Conservation (phyloP, 2,797 vertebrate species). For the Trachurus trachurus region DNA sequence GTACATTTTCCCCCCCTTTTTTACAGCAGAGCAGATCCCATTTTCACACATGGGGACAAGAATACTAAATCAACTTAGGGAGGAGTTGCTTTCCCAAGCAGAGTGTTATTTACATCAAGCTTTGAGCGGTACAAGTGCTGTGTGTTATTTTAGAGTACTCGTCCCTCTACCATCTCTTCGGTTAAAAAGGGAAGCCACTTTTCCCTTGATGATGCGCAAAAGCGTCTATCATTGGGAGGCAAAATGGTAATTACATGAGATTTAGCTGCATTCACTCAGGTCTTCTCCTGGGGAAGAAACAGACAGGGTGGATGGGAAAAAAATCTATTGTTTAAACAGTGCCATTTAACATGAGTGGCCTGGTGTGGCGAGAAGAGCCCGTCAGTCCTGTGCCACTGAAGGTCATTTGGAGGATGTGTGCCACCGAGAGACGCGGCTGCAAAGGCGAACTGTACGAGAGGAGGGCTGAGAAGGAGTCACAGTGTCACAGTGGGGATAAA, state of each 20-base stretch:
- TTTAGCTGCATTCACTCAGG: constrained; percentile 70
- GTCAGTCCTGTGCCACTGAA: constrained; percentile 68
- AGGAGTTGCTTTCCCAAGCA: constrained; percentile 67
- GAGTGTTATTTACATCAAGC: constrained; percentile 73
- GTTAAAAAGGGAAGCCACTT: constrained; percentile 62
- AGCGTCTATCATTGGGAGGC: constrained; percentile 63
- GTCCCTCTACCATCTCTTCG: constrained; percentile 38
- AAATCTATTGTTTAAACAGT: constrained; percentile 61
- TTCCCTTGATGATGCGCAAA: constrained; percentile 68
- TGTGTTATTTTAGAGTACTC: constrained; percentile 55
- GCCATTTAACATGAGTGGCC: constrained; percentile 57
- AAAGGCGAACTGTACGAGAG: constrained; percentile 45
- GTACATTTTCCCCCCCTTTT: constrained; percentile 37
- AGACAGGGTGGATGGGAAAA: constrained; percentile 24
- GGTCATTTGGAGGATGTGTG: constrained; percentile 77
- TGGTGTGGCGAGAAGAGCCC: constrained; percentile 47
- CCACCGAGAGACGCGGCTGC: constrained; percentile 57
- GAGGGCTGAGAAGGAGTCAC: constrained; percentile 36
- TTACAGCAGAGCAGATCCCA: constrained; percentile 62
- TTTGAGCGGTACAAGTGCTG: constrained; percentile 52
- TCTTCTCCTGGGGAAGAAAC: constrained; percentile 59
- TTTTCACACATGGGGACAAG: constrained; percentile 67
- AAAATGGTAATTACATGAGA: constrained; percentile 77
- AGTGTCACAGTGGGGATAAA: constrained; percentile 40
- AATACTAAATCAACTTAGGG: constrained; percentile 74